Evolutionary conservation across 1,140 invertebrate species (phyloP), one percentile per base, ranked within the genome.

Genomic region (Chlorops oryzae): DNA sequence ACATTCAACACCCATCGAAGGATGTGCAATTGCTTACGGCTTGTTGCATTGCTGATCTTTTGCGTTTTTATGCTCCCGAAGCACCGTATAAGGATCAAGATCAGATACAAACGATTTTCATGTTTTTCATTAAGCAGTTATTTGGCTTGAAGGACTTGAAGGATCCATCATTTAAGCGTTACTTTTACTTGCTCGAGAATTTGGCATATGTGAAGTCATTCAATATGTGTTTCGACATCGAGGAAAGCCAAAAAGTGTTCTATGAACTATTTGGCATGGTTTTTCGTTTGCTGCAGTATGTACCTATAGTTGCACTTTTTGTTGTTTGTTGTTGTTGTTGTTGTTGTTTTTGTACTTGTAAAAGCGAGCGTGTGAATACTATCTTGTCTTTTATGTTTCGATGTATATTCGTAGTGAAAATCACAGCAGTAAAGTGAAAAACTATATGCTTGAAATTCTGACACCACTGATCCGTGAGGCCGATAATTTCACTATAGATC

Each of bases 161-260:
- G 73, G 90, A 97, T 76, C 90, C 94, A 20, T 92, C 93, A 3
- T 98, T 98, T 72, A 98, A 98, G 73, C 79, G 95, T 57, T 98
- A 98, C 72, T 98, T 98, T 75, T 98, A 98, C 75, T 76, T 91
- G 38, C 75, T 93, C 51, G 88, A 97, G 78, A 98, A 97, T 75
- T 78, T 98, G 52, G 93, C 94, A 9, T 98, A 95, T 75, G 94
- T 97, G 18, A 98, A 98, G 72, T 96, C 93, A 0, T 98, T 98
- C 73, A 97, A 97, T 73, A 97, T 98, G 86, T 98, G 95, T 73
- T 94, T 98, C 71, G 95, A 98, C 70, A 73, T 98, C 32, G 94
- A 98, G 73, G 93, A 97, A 72, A 96, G 89, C 61, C 92, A 97
- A 74, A 91, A 96, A 73, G 96, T 98, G 61, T 96, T 98, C 71